Conservation (phyloP, 2,113 vertebrate genomes). For the Clarias magur region DNA sequence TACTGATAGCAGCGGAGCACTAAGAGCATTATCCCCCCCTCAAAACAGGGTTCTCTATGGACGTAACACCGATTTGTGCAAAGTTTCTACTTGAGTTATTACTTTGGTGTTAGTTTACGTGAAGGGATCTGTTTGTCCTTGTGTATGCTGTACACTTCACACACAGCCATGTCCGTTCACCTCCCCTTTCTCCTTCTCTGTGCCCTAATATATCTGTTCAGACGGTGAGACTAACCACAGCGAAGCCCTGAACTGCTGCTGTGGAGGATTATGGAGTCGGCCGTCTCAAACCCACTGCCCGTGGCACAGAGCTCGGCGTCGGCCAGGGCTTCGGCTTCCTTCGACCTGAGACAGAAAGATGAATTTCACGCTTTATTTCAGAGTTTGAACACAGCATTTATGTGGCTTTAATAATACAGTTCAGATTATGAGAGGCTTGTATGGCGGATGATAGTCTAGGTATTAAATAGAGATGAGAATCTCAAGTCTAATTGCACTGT, state of each 20-base stretch:
- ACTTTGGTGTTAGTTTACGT: not conserved
- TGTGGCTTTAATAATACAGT: not conserved
- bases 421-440: not conserved
- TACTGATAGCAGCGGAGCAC: not conserved
- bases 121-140: not conserved
- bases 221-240: constrained; percentile 22
- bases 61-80: not conserved
- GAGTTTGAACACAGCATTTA: not conserved
- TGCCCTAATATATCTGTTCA: not conserved
- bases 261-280: constrained; percentile 43
- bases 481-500: not conserved
- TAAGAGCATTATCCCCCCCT: not conserved
- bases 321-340: not conserved
- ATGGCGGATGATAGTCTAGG: not conserved
- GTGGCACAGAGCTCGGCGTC: not conserved
- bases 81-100: not conserved
- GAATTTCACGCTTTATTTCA: not conserved
- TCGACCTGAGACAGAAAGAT: not conserved
- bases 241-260: constrained; percentile 21
- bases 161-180: not conserved
- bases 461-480: not conserved
- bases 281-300: constrained; percentile 18
- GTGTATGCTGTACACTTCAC: constrained; percentile 7
- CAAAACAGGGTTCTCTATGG: not conserved
- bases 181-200: not conserved